A percentile compares a stretch with the other conserved stretches of the same genome.
phyloP scores from a whole-genome alignment of 2,797 vertebrate species.

The Chrosomus eos region DNA sequence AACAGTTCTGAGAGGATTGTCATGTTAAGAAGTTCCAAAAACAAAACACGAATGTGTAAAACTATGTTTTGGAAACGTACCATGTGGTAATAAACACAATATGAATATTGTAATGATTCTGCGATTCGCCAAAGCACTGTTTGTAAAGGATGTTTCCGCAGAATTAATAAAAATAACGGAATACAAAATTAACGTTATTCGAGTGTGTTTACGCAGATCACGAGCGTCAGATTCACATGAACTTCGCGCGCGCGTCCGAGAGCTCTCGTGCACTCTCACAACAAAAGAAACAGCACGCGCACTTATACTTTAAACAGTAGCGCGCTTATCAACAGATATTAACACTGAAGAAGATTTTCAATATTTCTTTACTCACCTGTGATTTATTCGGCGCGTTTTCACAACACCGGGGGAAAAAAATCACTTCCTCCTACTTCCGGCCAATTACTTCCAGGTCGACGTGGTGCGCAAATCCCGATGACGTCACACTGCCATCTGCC shows the following conservation, averaged over 20 bases:
- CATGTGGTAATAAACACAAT: not conserved
- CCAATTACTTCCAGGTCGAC: not conserved
- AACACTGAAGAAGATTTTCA: too few relatives aligned
- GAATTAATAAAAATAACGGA: not conserved
- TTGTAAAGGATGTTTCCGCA: not conserved
- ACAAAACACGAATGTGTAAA: not conserved
- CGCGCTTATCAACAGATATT: not conserved
- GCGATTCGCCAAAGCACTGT: not conserved
- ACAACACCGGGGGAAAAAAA: slow-evolving; percentile 54
- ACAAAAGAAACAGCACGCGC: not conserved
- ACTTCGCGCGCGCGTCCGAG: not conserved
- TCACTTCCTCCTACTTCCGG: slow-evolving; percentile 16
- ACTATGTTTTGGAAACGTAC: not conserved
- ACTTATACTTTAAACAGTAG: too few relatives aligned
- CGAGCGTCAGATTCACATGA: not conserved
- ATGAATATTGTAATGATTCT: not conserved
- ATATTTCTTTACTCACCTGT: slow-evolving; percentile 72
- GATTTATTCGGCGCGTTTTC: slow-evolving; percentile 70
- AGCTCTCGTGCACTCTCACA: not conserved
- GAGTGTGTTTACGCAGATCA: not conserved
- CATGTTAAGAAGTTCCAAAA: not conserved
- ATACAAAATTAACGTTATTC: not conserved
- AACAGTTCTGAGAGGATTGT: not conserved
- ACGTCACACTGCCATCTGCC: not conserved
- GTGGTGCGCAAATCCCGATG: not conserved